A percentile compares a stretch with the other conserved stretches of the same genome.
Conservation (phyloP, 1,140 invertebrate species). For the Arctopsyche grandis region DNA sequence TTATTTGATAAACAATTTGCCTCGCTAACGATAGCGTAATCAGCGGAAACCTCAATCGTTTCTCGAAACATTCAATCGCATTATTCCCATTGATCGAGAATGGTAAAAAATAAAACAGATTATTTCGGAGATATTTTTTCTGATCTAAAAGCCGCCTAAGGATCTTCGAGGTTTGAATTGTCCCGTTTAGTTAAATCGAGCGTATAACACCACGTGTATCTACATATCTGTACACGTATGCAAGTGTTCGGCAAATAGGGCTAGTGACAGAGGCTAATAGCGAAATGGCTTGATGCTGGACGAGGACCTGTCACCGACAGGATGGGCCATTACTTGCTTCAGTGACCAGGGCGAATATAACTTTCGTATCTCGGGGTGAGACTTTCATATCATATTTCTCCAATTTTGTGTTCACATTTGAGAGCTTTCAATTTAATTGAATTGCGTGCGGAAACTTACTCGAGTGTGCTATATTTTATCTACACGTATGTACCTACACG, state of each 20-base stretch:
- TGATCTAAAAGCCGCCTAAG: too few relatives aligned
- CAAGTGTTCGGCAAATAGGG: constrained; percentile 16
- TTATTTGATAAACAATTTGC: constrained; percentile 9
- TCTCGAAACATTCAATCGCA: background rate
- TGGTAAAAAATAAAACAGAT: too few relatives aligned
- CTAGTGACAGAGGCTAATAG: constrained; percentile 25
- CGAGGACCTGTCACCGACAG: constrained; percentile 19
- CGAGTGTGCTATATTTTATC: too few relatives aligned
- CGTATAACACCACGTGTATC: background rate
- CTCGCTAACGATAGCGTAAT: background rate
- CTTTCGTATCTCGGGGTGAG: background rate
- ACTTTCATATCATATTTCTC: background rate
- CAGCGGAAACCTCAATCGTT: background rate
- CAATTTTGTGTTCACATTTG: too few relatives aligned
- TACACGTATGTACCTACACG: too few relatives aligned
- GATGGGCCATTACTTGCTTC: constrained; percentile 37
- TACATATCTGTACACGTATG: background rate
- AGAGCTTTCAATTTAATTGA: too few relatives aligned
- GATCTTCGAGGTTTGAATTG: too few relatives aligned
- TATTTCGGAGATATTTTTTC: too few relatives aligned
- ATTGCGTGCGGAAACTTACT: too few relatives aligned
- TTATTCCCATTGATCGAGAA: too few relatives aligned
- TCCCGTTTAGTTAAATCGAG: too few relatives aligned
- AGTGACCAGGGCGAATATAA: constrained; percentile 26
- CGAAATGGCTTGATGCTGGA: background rate